Conservation (phyloP, 1,140 invertebrate species). For the Acromyrmex echinatior region DNA sequence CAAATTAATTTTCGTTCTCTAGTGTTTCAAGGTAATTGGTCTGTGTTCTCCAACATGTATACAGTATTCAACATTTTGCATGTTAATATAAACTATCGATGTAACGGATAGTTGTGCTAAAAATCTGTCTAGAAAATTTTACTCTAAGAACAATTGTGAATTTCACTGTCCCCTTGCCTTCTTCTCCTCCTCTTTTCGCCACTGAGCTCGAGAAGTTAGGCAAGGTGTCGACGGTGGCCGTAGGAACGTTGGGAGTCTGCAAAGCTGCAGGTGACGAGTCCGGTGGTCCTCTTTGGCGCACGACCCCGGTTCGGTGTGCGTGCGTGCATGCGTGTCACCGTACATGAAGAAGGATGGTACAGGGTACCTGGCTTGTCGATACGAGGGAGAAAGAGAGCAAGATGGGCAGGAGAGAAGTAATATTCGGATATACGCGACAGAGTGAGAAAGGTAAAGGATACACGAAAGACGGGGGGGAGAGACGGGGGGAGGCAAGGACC, state of each 20-base stretch:
- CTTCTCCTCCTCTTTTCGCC: neutral
- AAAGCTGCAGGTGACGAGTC: slow-evolving; percentile 83
- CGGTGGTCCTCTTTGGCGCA: slow-evolving; percentile 80
- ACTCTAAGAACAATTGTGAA: slow-evolving; percentile 19
- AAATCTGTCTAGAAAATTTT: neutral
- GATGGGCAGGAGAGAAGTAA: slow-evolving; percentile 25
- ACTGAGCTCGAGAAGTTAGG: slow-evolving; percentile 65
- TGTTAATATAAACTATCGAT: neutral
- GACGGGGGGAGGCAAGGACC: neutral
- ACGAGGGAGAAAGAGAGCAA: slow-evolving; percentile 32
- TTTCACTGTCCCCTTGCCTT: slow-evolving; percentile 3
- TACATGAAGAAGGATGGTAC: slow-evolving; percentile 52
- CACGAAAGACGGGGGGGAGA: neutral
- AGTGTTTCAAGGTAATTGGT: neutral
- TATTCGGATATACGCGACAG: slow-evolving; percentile 50
- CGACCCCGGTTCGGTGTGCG: slow-evolving; percentile 64
- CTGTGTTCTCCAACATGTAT: neutral
- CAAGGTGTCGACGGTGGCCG: slow-evolving; percentile 81
- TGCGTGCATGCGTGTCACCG: slow-evolving; percentile 68
- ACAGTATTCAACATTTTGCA: neutral
- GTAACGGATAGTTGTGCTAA: neutral
- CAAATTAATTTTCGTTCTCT: slow-evolving; percentile 3
- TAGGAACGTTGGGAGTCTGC: slow-evolving; percentile 75
- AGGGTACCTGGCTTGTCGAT: neutral
- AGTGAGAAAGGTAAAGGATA: slow-evolving; percentile 37